Evolutionary conservation across 2,113 vertebrate genomes (phyloP).

Genomic region (Microtus montanus): DNA sequence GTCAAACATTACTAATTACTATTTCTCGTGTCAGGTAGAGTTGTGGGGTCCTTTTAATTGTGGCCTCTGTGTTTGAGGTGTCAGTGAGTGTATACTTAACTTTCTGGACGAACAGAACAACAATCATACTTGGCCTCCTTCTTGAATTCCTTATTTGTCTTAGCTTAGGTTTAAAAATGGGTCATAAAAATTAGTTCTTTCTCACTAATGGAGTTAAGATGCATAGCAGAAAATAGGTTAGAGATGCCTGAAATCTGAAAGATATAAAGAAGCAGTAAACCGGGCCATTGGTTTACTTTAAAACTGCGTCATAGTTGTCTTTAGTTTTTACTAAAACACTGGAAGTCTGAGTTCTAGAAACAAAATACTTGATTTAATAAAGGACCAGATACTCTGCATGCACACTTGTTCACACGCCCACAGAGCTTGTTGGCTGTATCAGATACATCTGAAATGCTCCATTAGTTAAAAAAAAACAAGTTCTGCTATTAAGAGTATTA

Average conservation of each 20-base stretch:
- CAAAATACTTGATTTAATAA: constrained; percentile 28
- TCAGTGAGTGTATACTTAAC: background rate
- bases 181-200: constrained; percentile 66
- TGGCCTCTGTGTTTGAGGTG: background rate
- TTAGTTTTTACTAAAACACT: constrained; percentile 48
- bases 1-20: background rate
- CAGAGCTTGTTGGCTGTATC: background rate
- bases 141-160: constrained; percentile 61
- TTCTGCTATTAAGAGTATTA: background rate
- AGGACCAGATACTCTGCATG: background rate
- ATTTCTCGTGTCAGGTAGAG: background rate
- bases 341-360: constrained; percentile 28
- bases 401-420: background rate
- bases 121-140: constrained; percentile 54
- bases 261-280: constrained; percentile 21
- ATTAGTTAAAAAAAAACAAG: background rate
- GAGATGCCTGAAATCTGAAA: constrained; percentile 57
- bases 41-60: background rate
- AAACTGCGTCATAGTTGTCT: constrained; percentile 36
- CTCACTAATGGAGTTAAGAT: constrained; percentile 57
- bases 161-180: constrained; percentile 65
- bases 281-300: constrained; percentile 37
- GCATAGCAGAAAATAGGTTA: constrained; percentile 67
- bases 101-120: constrained; percentile 11
- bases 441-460: background rate